Percentiles rank a stretch among this genome's conserved stretches.
phyloP scores from a whole-genome alignment of 2,888 invertebrate species.

The Malthinus seriepunctatus region DNA sequence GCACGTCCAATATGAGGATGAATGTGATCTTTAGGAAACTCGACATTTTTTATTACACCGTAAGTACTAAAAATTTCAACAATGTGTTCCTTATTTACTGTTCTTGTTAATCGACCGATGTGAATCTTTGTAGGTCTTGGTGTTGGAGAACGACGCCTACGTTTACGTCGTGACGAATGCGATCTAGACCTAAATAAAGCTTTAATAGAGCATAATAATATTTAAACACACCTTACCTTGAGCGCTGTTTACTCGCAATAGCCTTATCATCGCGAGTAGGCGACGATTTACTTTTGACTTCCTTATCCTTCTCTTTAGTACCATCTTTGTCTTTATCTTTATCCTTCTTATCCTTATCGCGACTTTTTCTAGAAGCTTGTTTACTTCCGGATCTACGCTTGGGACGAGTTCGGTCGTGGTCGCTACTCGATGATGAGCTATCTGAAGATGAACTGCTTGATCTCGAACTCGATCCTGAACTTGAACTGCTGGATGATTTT shows the following conservation, averaged over 20 bases:
- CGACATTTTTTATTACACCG: constrained; percentile 84
- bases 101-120: constrained; percentile 88
- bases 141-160: constrained; percentile 84
- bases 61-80: constrained; percentile 90
- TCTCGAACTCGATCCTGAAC: constrained; percentile 59
- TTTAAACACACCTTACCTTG: constrained; percentile 11
- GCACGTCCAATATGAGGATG: constrained; percentile 90
- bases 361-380: constrained; percentile 51
- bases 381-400: constrained; percentile 56
- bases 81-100: constrained; percentile 89
- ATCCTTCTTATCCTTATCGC: constrained; percentile 47
- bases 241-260: constrained; percentile 12
- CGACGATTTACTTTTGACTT: constrained; percentile 41
- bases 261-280: constrained; percentile 26
- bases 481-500: constrained; percentile 79
- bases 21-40: constrained; percentile 85
- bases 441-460: constrained; percentile 63
- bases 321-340: constrained; percentile 43
- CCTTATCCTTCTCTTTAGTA: constrained; percentile 51
- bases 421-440: constrained; percentile 69
- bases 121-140: constrained; percentile 93
- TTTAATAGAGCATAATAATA: not conserved
- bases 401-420: constrained; percentile 64
- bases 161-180: constrained; percentile 67
- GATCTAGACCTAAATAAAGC: constrained; percentile 54